phyloP scores from a whole-genome alignment of 2,113 vertebrate species.

The Myodes glareolus region DNA sequence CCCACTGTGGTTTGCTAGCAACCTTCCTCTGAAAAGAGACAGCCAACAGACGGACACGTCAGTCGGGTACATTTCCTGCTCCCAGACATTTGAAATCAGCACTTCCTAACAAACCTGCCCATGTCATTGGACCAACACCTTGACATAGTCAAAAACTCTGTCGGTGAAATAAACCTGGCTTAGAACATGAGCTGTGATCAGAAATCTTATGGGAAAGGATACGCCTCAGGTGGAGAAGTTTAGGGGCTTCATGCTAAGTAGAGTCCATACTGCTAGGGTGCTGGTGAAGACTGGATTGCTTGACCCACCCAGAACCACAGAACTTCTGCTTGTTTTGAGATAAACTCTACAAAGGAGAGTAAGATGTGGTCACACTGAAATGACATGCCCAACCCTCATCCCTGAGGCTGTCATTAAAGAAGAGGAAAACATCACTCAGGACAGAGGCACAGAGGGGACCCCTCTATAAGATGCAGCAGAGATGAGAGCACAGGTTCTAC shows the following conservation, averaged over 20 bases:
- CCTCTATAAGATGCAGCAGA: fast-evolving
- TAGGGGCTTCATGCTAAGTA: neutral
- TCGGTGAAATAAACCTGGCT: conserved; percentile 1
- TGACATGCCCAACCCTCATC: neutral
- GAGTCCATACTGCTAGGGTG: neutral
- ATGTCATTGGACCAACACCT: neutral
- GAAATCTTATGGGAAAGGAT: neutral
- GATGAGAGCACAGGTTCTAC: fast-evolving
- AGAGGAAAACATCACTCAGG: neutral
- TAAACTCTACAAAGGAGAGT: neutral
- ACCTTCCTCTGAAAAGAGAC: neutral
- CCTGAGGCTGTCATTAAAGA: too few relatives aligned
- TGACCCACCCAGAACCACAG: neutral
- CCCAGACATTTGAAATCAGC: neutral
- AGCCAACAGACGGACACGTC: neutral
- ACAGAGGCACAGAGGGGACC: neutral
- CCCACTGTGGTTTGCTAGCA: conserved; percentile 25
- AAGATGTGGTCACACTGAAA: neutral
- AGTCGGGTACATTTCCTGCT: neutral
- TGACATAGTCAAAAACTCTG: neutral
- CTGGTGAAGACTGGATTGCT: neutral
- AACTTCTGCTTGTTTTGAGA: neutral
- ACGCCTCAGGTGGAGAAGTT: neutral
- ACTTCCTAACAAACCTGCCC: neutral
- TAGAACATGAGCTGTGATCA: neutral